Evolutionary conservation across 2,888 invertebrate species (phyloP).

Genomic region (Pristionchus arcanus): DNA sequence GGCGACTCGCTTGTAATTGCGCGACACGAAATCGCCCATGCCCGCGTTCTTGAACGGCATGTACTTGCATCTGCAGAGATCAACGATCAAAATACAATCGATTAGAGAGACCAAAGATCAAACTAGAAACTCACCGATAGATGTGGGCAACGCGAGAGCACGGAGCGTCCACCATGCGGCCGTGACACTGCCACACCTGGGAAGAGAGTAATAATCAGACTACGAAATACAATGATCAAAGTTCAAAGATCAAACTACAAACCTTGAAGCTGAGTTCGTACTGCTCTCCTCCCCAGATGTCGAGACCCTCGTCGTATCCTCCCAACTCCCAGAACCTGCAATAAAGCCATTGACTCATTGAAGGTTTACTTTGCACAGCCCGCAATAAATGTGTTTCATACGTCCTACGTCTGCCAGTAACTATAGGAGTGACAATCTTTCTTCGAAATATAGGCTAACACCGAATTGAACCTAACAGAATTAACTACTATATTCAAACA

Average conservation of each 20-base stretch:
- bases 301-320: constrained; percentile 92
- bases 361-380: neutral
- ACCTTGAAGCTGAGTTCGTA: constrained; percentile 96
- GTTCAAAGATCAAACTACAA: constrained; percentile 29
- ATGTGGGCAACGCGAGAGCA: constrained; percentile 83
- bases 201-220: constrained; percentile 50
- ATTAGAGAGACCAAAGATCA: neutral
- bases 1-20: constrained; percentile 79
- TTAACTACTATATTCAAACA: too few relatives aligned
- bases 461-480: too few relatives aligned
- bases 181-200: constrained; percentile 83
- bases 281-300: constrained; percentile 98
- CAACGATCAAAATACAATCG: constrained; percentile 30
- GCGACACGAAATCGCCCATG: constrained; percentile 86
- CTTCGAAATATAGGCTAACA: too few relatives aligned
- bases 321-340: constrained; percentile 92
- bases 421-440: neutral
- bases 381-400: neutral
- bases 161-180: constrained; percentile 82
- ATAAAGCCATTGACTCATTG: neutral
- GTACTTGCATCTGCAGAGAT: constrained; percentile 71
- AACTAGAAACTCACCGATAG: constrained; percentile 76
- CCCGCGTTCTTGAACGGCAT: constrained; percentile 77
- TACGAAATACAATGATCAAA: constrained; percentile 55
- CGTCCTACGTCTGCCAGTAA: neutral